Percentiles rank a stretch among this genome's conserved stretches.
Evolutionary conservation across 2,888 invertebrate genomes (phyloP).

Genomic region (Caenorhabditis imperialis): DNA sequence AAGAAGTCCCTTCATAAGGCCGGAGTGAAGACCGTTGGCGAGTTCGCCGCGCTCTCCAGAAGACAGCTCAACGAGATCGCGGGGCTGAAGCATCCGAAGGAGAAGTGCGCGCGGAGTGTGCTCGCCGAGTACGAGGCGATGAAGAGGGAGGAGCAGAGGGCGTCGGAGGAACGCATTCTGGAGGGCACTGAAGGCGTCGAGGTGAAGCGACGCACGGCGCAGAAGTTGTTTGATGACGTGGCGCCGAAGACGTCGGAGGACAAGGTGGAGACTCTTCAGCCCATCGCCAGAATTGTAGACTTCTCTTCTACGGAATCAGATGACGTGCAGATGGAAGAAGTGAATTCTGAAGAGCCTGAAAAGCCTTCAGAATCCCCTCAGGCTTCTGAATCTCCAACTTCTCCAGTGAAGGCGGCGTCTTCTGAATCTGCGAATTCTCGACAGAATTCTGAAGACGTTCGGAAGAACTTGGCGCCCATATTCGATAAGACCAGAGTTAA

Average conservation of each 20-base stretch:
- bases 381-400: slow-evolving; percentile 7
- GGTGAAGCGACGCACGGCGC: too few species aligned
- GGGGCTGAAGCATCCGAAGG: slow-evolving; percentile 23
- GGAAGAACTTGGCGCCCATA: slow-evolving; percentile 18
- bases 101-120: slow-evolving; percentile 6
- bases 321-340: not conserved
- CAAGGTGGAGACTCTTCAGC: not conserved
- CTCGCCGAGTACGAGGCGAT: slow-evolving; percentile 13
- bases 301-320: not conserved
- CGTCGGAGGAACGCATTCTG: slow-evolving; percentile 6
- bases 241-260: not conserved
- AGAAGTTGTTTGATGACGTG: too few species aligned
- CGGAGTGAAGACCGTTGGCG: slow-evolving; percentile 27
- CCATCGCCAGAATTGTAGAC: not conserved
- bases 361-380: not conserved
- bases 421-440: not conserved
- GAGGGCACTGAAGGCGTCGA: too few species aligned
- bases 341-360: not conserved
- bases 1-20: slow-evolving; percentile 6
- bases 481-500: not conserved
- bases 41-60: slow-evolving; percentile 22
- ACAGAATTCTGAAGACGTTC: not conserved
- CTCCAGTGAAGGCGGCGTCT: not conserved
- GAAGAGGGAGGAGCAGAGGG: slow-evolving; percentile 2
- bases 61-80: slow-evolving; percentile 13